These are phyloP conservation scores for Plagodis pulveraria DNA, from an alignment of 2,888 invertebrate genomes.

Conservation along the genomic window DNA sequence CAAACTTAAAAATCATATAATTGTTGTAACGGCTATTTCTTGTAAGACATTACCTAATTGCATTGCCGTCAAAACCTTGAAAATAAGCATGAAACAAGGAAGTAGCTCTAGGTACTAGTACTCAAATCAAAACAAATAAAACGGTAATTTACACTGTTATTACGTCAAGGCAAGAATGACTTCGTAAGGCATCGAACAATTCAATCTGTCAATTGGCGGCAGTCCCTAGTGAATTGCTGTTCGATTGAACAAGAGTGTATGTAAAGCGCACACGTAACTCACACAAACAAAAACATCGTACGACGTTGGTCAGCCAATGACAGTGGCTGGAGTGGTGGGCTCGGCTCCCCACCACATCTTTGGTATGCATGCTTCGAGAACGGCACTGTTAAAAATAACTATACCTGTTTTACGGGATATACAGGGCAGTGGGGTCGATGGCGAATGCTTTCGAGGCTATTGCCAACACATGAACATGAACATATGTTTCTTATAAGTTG, in stretches of 20 bases:
- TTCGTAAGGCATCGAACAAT: slow-evolving; percentile 76
- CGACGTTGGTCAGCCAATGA: slow-evolving; percentile 75
- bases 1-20: too few species aligned
- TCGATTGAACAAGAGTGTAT: slow-evolving; percentile 63
- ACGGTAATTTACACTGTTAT: slow-evolving; percentile 44
- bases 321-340: slow-evolving; percentile 70
- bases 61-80: neutral
- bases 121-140: slow-evolving; percentile 48
- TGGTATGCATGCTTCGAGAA: slow-evolving; percentile 77
- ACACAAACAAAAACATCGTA: slow-evolving; percentile 77
- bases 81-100: slow-evolving; percentile 13
- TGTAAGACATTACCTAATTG: neutral
- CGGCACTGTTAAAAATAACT: slow-evolving; percentile 81
- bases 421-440: slow-evolving; percentile 43
- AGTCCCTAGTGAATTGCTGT: slow-evolving; percentile 63
- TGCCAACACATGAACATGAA: slow-evolving; percentile 59
- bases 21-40: too few species aligned
- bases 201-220: slow-evolving; percentile 66
- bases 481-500: too few species aligned
- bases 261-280: slow-evolving; percentile 53
- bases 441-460: slow-evolving; percentile 66
- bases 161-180: slow-evolving; percentile 67
- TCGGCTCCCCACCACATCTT: slow-evolving; percentile 76
- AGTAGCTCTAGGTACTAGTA: slow-evolving; percentile 20
- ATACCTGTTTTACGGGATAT: slow-evolving; percentile 72